These are phyloP conservation scores for Psittacus erithacus DNA, from an alignment of 2,113 vertebrate species.

Conservation along the genomic window DNA sequence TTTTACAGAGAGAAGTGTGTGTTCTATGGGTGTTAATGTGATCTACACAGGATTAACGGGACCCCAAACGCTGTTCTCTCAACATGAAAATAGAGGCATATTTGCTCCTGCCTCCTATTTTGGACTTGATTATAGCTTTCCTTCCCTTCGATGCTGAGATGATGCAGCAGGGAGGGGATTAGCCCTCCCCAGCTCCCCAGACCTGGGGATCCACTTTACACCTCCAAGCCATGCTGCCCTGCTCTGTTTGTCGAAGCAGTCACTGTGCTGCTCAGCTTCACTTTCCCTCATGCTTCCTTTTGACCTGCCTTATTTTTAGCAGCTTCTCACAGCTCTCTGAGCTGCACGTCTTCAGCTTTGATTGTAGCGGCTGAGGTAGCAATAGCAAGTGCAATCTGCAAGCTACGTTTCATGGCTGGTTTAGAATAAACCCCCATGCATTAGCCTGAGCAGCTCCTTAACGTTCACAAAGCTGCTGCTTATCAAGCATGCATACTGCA, in stretches of 20 bases:
- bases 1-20: neutral
- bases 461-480: neutral
- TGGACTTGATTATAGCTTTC: neutral
- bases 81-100: neutral
- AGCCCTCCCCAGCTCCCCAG: neutral
- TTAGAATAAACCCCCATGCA: neutral
- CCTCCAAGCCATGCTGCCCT: neutral
- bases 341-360: neutral
- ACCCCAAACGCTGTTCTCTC: neutral
- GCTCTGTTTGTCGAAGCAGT: neutral
- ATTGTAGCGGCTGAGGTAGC: slow-evolving; percentile 37
- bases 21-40: slow-evolving; percentile 3
- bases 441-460: neutral
- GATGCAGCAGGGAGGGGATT: neutral
- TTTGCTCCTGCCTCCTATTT: neutral
- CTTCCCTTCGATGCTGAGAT: neutral
- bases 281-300: neutral
- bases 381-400: slow-evolving; percentile 26
- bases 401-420: neutral
- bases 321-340: neutral
- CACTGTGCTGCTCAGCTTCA: neutral
- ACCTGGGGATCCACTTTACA: neutral
- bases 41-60: neutral
- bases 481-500: neutral
- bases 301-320: neutral